Conservation (phyloP, 2,797 vertebrate genomes). For the Miichthys miiuy region DNA sequence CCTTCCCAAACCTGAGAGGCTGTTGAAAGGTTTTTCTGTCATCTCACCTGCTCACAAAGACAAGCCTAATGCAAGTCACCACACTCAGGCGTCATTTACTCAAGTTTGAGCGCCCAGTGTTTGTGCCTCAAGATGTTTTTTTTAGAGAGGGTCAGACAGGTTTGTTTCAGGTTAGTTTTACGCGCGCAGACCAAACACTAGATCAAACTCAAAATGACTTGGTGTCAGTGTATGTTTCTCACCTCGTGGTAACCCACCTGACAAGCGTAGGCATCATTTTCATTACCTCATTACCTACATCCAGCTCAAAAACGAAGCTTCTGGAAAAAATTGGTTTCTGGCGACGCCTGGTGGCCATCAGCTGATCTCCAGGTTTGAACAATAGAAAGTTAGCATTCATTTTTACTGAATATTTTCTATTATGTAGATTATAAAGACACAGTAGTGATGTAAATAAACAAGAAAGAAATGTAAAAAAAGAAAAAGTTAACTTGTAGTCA, state of each 20-base stretch:
- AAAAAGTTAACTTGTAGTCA: too few species aligned
- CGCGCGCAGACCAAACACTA: not conserved
- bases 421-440: not conserved
- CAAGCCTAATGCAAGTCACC: not conserved
- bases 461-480: not conserved
- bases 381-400: not conserved
- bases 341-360: constrained; percentile 67
- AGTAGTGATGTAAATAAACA: not conserved
- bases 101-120: not conserved
- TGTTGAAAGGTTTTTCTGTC: not conserved
- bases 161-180: not conserved
- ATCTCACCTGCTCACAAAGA: constrained; percentile 7
- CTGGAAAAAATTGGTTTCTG: constrained; percentile 31
- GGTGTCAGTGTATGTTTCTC: not conserved
- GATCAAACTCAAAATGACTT: not conserved
- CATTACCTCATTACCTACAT: constrained; percentile 43
- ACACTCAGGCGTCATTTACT: not conserved
- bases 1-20: constrained; percentile 2
- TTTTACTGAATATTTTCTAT: not conserved
- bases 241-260: constrained; percentile 26
- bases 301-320: not conserved
- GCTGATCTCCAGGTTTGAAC: too few species aligned
- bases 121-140: not conserved
- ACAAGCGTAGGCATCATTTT: constrained; percentile 30
- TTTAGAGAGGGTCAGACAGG: too few species aligned